Evolutionary conservation across 1,140 invertebrate species (phyloP), one percentile per base, ranked within the genome.

Genomic region (Drosophila orosa): DNA sequence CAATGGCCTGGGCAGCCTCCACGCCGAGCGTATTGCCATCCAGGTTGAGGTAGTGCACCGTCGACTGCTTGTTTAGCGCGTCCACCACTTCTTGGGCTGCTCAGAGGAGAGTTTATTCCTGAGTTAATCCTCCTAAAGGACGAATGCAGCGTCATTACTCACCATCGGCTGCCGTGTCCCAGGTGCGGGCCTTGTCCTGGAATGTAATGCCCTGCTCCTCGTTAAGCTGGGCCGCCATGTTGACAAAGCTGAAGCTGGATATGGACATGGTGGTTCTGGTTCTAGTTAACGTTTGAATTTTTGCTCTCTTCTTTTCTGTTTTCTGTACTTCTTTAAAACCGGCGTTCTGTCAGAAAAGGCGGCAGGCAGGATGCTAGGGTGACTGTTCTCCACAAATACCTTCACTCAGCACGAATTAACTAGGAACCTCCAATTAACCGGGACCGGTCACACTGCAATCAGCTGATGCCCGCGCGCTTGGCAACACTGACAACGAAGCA

Each of bases 1-100:
- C 96, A 57, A 99, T 96, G 5, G 94, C 96, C 89, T 96, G 93
- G 0, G 98, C 96, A 2, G 98, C 98, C 47, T 96, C 95, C 8
- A 98, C 95, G 6, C 98, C 98, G 7, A 99, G 91, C 0, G 98
- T 99, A 85, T 99, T 99, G 9, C 98, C 98, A 82, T 98, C 97
- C 22, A 99, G 93, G 59, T 97, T 95, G 8, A 99, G 93, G 77
- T 60, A 90, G 24, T 91, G 87, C 10, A 91, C 86, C 2, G 71
- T 69, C 2, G 78, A 42, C 57, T 77, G 58, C 5, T 40, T 71
- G 42, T 86, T 83, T 0, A 91, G 56, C 1, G 84, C 87, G 17
- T 79, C 62, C 17, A 91, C 84, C 39, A 91, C 80, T 62, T 85
- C 87, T 50, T 89, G 55, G 5, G 77, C 90, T 91, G 63, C 17